These are phyloP conservation scores for Sorex maritimensis DNA, from an alignment of 2,797 vertebrate species.

Conservation along the genomic window DNA sequence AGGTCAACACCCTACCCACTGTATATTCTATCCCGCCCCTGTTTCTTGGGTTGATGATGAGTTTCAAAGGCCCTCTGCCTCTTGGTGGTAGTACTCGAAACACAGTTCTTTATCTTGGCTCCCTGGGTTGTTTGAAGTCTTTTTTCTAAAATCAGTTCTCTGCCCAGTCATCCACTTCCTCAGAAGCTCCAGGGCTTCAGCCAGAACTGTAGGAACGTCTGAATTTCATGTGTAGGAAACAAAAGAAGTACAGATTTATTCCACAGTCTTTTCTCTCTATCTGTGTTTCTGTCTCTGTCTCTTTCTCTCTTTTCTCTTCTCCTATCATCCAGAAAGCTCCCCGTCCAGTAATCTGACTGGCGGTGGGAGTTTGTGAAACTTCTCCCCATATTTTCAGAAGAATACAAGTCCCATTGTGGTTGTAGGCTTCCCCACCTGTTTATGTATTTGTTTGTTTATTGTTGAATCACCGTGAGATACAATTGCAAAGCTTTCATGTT, in stretches of 20 bases:
- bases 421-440: neutral
- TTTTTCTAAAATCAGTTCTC: neutral
- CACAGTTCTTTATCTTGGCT: neutral
- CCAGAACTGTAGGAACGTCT: neutral
- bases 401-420: neutral
- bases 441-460: too few species aligned
- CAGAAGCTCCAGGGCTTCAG: neutral
- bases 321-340: too few species aligned
- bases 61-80: conserved; percentile 13
- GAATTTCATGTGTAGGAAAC: neutral
- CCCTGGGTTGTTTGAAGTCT: neutral
- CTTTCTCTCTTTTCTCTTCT: too few species aligned
- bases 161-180: neutral
- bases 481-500: too few species aligned
- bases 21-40: neutral
- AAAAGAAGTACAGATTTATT: neutral
- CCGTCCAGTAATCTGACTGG: too few species aligned
- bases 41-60: neutral
- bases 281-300: too few species aligned
- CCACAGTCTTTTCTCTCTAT: too few species aligned
- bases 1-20: too few species aligned
- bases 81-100: neutral
- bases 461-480: too few species aligned
- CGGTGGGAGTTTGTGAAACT: neutral
- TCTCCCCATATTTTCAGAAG: neutral